These are phyloP conservation scores for Zophobas atratus DNA, from an alignment of 1,140 invertebrate species.

Conservation along the genomic window DNA sequence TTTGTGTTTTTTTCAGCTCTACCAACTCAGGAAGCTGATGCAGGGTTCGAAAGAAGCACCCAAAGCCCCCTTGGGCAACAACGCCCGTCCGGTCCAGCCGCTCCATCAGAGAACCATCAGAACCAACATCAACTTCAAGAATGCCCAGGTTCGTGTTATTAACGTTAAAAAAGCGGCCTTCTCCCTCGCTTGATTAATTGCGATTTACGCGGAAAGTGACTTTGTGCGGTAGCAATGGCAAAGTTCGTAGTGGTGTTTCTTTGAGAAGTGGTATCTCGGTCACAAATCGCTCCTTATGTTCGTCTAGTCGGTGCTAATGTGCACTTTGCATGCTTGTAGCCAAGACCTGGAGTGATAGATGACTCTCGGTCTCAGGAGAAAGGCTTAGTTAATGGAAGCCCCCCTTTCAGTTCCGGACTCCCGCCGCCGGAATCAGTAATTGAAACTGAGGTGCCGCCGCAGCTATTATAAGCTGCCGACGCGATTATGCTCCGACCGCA, in stretches of 20 bases:
- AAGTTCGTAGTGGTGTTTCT: constrained; percentile 35
- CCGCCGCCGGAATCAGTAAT: constrained; percentile 48
- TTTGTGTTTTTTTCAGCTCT: constrained; percentile 76
- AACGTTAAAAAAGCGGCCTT: background rate
- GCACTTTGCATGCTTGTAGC: constrained; percentile 55
- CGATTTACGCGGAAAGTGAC: constrained; percentile 30
- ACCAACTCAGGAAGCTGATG: constrained; percentile 88
- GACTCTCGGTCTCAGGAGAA: constrained; percentile 52
- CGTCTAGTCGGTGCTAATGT: constrained; percentile 56
- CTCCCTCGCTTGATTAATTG: constrained; percentile 44
- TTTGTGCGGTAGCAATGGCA: constrained; percentile 24
- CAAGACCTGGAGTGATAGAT: constrained; percentile 52
- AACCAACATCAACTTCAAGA: constrained; percentile 95
- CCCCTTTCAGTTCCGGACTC: constrained; percentile 43
- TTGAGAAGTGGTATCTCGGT: constrained; percentile 52
- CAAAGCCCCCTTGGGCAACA: constrained; percentile 94
- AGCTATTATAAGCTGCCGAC: constrained; percentile 35
- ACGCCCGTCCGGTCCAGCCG: constrained; percentile 91
- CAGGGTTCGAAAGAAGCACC: constrained; percentile 87
- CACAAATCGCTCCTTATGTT: constrained; percentile 53
- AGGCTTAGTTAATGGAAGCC: constrained; percentile 55
- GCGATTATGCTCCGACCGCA: constrained; percentile 33
- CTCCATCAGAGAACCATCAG: constrained; percentile 93
- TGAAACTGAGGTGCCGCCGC: constrained; percentile 47
- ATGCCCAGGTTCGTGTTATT: constrained; percentile 57